Conservation (phyloP, 2,797 vertebrate genomes). For the Eurystomus glaucurus region DNA sequence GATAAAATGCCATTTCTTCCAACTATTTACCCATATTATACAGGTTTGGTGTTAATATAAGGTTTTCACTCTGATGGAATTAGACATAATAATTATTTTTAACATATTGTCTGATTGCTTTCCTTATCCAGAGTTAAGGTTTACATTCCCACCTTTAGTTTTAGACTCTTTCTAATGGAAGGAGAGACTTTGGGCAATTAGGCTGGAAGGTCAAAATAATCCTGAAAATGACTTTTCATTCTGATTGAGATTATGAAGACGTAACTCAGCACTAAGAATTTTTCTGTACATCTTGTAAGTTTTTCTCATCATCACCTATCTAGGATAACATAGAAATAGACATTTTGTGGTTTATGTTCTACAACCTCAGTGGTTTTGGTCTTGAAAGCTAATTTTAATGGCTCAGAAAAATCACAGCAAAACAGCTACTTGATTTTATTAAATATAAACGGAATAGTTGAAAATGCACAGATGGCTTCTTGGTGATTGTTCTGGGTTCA, state of each 20-base stretch:
- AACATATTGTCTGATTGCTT: not conserved
- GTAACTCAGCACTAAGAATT: not conserved
- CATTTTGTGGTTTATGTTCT: slow-evolving; percentile 28
- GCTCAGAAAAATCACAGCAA: slow-evolving; percentile 41
- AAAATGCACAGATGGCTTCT: slow-evolving; percentile 72
- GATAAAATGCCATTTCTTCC: not conserved
- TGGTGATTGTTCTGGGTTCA: not conserved
- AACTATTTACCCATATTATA: not conserved
- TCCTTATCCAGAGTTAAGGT: not conserved
- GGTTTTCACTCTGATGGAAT: not conserved
- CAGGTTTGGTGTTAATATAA: not conserved
- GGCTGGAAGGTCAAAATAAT: slow-evolving; percentile 26
- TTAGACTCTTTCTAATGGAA: not conserved
- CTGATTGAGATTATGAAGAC: not conserved
- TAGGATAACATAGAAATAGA: slow-evolving; percentile 36
- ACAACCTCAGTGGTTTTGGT: slow-evolving; percentile 9
- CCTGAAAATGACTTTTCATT: slow-evolving; percentile 20
- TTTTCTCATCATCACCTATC: slow-evolving; percentile 7
- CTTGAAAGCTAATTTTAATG: slow-evolving; percentile 51
- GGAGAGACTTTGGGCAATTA: not conserved
- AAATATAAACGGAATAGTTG: slow-evolving; percentile 56
- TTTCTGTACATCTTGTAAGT: not conserved
- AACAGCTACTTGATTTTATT: slow-evolving; percentile 67
- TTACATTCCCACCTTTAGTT: not conserved
- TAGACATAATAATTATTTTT: not conserved